Conservation (phyloP, 1,140 invertebrate genomes). For the Halictus rubicundus region DNA sequence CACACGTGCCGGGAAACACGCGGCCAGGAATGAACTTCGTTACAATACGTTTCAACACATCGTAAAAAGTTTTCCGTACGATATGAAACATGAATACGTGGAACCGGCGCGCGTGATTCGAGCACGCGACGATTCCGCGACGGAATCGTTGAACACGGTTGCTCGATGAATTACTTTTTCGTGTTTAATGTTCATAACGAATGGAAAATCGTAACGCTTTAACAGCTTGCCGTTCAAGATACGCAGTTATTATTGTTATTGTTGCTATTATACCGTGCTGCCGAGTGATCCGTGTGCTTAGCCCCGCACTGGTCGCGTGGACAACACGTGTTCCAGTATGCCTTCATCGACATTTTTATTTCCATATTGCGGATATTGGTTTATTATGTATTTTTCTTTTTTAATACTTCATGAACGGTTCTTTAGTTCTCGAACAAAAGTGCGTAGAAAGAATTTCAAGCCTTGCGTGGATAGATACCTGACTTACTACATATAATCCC, state of each 20-base stretch:
- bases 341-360: too few relatives aligned
- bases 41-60: neutral
- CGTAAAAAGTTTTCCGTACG: neutral
- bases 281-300: too few relatives aligned
- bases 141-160: constrained; percentile 23
- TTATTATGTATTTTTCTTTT: too few relatives aligned
- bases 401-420: too few relatives aligned
- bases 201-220: neutral
- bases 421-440: too few relatives aligned
- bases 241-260: neutral
- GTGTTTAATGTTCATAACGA: neutral
- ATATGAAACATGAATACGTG: constrained; percentile 4
- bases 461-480: too few relatives aligned
- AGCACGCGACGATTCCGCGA: constrained; percentile 17
- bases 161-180: constrained; percentile 19
- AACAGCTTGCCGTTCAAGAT: neutral
- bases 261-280: too few relatives aligned
- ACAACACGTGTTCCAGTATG: too few relatives aligned
- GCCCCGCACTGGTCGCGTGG: too few relatives aligned
- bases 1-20: neutral
- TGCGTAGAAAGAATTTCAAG: too few relatives aligned
- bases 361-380: too few relatives aligned
- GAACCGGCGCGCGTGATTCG: neutral
- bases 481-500: too few relatives aligned
- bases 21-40: neutral